phyloP scores from a whole-genome alignment of 2,888 invertebrate species.

The Cryptus viduatorius region DNA sequence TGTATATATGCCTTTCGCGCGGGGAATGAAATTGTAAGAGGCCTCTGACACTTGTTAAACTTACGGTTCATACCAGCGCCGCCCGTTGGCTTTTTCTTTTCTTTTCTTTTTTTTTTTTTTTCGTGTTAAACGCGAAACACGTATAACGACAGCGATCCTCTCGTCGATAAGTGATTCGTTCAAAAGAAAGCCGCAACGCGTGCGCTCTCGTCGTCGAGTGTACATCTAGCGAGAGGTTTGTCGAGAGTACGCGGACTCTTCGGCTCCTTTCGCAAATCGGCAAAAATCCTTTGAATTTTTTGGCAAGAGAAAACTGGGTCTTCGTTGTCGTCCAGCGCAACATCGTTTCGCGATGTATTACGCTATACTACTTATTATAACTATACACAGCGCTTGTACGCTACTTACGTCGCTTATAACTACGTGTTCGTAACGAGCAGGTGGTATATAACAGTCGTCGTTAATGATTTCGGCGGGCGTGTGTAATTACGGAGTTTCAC shows the following conservation, averaged over 20 bases:
- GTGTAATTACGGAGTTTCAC: conserved; percentile 65
- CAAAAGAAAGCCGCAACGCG: conserved; percentile 33
- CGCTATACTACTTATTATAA: conserved; percentile 17
- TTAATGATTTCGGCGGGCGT: conserved; percentile 62
- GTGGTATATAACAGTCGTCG: conserved; percentile 17
- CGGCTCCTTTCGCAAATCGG: conserved; percentile 21
- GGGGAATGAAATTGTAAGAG: background rate
- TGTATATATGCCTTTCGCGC: background rate
- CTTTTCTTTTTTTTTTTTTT: background rate
- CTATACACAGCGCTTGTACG: background rate
- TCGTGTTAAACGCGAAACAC: conserved; percentile 1
- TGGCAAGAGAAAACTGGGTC: conserved; percentile 62
- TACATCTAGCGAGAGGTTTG: background rate
- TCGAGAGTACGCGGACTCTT: background rate
- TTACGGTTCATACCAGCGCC: background rate
- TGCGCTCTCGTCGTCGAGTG: background rate
- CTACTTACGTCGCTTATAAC: background rate
- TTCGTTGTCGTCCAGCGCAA: conserved; percentile 13
- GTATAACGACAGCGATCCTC: conserved; percentile 14
- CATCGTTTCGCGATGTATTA: conserved; percentile 23
- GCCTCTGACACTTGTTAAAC: background rate
- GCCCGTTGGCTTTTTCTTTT: background rate
- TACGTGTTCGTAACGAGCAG: conserved; percentile 57
- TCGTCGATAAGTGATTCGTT: conserved; percentile 18
- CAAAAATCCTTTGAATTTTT: conserved; percentile 50